These are phyloP conservation scores for Tetranychus cinnabarinus DNA, from an alignment of 1,140 invertebrate species.

Conservation along the genomic window DNA sequence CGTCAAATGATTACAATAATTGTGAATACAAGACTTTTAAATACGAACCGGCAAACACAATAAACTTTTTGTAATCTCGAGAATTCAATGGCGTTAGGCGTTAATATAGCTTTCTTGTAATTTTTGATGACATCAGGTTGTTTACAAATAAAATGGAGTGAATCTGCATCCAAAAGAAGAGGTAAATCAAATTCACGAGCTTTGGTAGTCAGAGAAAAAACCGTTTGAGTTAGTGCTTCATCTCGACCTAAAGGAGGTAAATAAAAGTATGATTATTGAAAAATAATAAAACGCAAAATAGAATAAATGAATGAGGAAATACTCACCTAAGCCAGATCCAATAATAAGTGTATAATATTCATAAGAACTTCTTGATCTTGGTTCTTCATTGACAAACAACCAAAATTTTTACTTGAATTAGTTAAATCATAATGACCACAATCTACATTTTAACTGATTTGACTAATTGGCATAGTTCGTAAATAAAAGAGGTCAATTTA, in stretches of 20 bases:
- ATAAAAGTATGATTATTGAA: not conserved
- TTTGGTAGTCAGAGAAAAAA: constrained; percentile 19
- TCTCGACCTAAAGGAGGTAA: constrained; percentile 35
- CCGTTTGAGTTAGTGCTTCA: constrained; percentile 30
- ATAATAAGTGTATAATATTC: constrained; percentile 49
- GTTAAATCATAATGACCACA: no score
- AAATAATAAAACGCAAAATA: not conserved
- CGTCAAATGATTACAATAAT: no score
- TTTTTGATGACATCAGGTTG: constrained; percentile 46
- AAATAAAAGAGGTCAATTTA: no score
- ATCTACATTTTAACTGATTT: no score
- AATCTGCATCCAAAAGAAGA: constrained; percentile 84
- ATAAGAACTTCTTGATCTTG: no score
- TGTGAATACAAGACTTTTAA: no score
- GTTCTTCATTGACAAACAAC: no score
- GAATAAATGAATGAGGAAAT: no score
- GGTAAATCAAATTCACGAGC: constrained; percentile 37
- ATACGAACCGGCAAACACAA: no score
- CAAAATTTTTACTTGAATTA: no score
- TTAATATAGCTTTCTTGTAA: constrained; percentile 56
- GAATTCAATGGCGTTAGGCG: constrained; percentile 85
- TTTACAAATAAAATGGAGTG: constrained; percentile 52
- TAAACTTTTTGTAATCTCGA: constrained; percentile 32
- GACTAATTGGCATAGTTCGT: no score
- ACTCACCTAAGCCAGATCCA: constrained; percentile 47